These are phyloP conservation scores for Pyrocephalus nanus DNA, from an alignment of 2,797 vertebrate genomes.

Conservation along the genomic window DNA sequence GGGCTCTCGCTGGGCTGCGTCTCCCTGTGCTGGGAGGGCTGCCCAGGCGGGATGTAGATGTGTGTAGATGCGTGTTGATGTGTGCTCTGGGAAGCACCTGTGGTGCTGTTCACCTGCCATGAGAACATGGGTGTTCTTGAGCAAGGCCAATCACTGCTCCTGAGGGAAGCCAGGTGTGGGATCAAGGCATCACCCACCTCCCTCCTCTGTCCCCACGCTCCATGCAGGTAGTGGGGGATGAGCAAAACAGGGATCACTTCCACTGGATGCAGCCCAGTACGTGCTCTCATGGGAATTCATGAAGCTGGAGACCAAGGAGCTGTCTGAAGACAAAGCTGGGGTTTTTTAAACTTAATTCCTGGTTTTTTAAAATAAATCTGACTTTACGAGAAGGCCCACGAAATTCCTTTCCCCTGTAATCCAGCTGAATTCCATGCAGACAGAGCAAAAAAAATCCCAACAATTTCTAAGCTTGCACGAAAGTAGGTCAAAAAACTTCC, in stretches of 20 bases:
- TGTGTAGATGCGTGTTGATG: too few species aligned
- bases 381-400: slow-evolving; percentile 8
- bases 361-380: not conserved
- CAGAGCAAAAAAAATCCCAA: slow-evolving; percentile 55
- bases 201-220: not conserved
- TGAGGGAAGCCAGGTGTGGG: not conserved
- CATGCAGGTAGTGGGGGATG: fast-evolving
- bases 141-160: fast-evolving
- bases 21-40: not conserved
- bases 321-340: not conserved
- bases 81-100: not conserved
- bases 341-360: not conserved
- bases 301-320: not conserved
- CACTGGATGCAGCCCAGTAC: not conserved
- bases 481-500: slow-evolving; percentile 74
- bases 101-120: fast-evolving
- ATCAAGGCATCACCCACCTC: not conserved
- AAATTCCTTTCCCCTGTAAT: slow-evolving; percentile 53
- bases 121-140: fast-evolving
- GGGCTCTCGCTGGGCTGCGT: not conserved
- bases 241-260: not conserved
- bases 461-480: slow-evolving; percentile 54
- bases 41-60: fast-evolving
- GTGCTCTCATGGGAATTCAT: not conserved
- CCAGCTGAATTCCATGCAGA: slow-evolving; percentile 38